These are phyloP conservation scores for Trilocha varians DNA, from an alignment of 2,888 invertebrate genomes.

Conservation along the genomic window DNA sequence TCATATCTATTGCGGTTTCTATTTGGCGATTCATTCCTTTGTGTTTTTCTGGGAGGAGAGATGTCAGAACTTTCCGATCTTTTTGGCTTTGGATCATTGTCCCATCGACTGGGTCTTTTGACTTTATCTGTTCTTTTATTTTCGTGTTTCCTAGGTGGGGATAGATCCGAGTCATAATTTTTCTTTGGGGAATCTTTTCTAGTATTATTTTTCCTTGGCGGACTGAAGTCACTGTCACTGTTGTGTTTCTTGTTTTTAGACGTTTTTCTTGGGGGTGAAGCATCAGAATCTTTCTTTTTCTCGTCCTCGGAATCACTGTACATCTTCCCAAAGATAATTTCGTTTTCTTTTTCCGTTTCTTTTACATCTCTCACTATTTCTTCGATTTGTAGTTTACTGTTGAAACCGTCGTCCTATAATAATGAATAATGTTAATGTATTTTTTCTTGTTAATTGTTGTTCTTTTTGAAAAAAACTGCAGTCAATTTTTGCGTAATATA, in stretches of 20 bases:
- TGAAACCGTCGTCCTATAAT: slow-evolving; percentile 64
- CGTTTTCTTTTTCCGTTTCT: slow-evolving; percentile 55
- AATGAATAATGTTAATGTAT: not conserved
- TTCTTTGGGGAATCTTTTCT: slow-evolving; percentile 12
- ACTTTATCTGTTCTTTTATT: slow-evolving; percentile 20
- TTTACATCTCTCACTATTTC: slow-evolving; percentile 54
- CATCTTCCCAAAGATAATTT: slow-evolving; percentile 63
- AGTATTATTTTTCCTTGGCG: slow-evolving; percentile 29
- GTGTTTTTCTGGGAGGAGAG: slow-evolving; percentile 30
- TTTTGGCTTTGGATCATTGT: slow-evolving; percentile 5
- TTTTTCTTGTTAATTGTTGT: not conserved
- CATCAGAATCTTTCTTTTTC: slow-evolving; percentile 37
- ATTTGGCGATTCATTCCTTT: slow-evolving; percentile 10
- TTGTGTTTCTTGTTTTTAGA: slow-evolving; percentile 16
- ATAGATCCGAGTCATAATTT: slow-evolving; percentile 21
- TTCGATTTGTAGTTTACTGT: slow-evolving; percentile 55
- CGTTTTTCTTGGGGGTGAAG: slow-evolving; percentile 23
- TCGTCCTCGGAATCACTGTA: slow-evolving; percentile 66
- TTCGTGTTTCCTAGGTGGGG: slow-evolving; percentile 25
- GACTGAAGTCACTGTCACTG: slow-evolving; percentile 53
- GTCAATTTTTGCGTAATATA: no score
- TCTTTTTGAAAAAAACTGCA: no score
- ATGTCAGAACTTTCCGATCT: slow-evolving; percentile 19
- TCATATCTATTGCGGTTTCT: slow-evolving; percentile 4
- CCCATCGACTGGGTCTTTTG: slow-evolving; percentile 38